Conservation (phyloP, 1,140 invertebrate species). For the Bombus confusus region DNA sequence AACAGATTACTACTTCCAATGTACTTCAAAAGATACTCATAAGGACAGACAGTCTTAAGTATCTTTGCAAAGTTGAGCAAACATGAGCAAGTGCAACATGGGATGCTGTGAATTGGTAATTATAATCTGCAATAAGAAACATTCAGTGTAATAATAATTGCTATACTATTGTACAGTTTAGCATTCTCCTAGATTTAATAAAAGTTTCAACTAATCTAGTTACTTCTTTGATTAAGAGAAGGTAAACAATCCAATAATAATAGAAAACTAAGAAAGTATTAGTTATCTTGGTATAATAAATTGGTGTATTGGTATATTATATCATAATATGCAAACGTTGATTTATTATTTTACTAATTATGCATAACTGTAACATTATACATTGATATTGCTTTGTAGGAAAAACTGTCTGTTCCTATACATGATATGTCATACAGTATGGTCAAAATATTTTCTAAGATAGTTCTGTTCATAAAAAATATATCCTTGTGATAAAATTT, state of each 20-base stretch:
- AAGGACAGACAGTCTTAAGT: constrained; percentile 63
- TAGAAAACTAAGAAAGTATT: not conserved
- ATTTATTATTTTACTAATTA: not conserved
- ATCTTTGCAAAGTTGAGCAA: constrained; percentile 60
- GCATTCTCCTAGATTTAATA: constrained; percentile 37
- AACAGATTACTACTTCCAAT: constrained; percentile 65
- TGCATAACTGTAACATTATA: not conserved
- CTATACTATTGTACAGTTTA: constrained; percentile 7
- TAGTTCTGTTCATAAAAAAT: constrained; percentile 1
- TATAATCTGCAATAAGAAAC: constrained; percentile 67
- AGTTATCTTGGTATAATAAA: not conserved
- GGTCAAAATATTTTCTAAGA: not conserved
- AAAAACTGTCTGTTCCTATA: constrained; percentile 34
- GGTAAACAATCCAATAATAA: not conserved
- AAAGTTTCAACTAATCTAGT: not conserved
- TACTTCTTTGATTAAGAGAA: too few relatives aligned
- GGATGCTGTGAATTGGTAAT: constrained; percentile 64
- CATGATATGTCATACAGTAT: not conserved
- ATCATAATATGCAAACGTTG: not conserved
- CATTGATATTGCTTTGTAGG: not conserved
- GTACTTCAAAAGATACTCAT: constrained; percentile 66
- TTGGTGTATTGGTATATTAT: too few relatives aligned
- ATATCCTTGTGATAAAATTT: not conserved
- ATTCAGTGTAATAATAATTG: constrained; percentile 59
- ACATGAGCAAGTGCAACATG: constrained; percentile 62